Evolutionary conservation across 2,888 invertebrate species (phyloP), one percentile per base, ranked within the genome.

Genomic region (Drosophila paramelanica): DNA sequence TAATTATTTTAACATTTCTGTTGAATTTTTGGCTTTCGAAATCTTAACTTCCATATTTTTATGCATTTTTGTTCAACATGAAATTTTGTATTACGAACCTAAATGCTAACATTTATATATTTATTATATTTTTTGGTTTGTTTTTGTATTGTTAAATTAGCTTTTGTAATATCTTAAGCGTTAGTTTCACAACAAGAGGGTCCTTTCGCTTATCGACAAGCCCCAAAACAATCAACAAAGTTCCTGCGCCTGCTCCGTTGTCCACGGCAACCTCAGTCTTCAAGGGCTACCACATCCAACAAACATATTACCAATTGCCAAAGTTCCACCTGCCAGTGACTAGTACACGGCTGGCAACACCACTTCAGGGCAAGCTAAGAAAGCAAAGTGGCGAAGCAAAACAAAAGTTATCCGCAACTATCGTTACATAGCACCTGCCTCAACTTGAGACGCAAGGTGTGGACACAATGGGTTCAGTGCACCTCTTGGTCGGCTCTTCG

Each of bases 161-260:
- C 7, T 7, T 13, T 36, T 36, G 11, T 36, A 17, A 17, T 5
- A 10, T 17, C 10, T 10, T 2, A 5, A 10, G 39, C 5, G 8
- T 39, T 33, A 51, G 31, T 10, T 5, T 13, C 13, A 64, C 67
- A 73, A 75, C 71, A 72, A 85, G 62, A 75, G 73, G 56, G 49
- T 43, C 8, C 11, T 14, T n/a, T 41, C 10, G 14, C 31, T 41
- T 20, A 45, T 65, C 17, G 14, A 11, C 14, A 8, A 38, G 42
- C 25, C 42, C 53, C 68, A 38, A 7, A 58, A 53, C 42, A 61
- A 68, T 65, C 61, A 86, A 88, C 89, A 83, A 77, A 77, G 55
- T 10, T 49, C 20, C 49, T 84, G 89, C 83, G 83, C 77, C 69
- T 84, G 89, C 83, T 77, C 84, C 14, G 83, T 84, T 51, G 84